Base-by-base conservation (phyloP, 2,113 vertebrate genomes). In the Chlorodrepanis virens region DNA sequence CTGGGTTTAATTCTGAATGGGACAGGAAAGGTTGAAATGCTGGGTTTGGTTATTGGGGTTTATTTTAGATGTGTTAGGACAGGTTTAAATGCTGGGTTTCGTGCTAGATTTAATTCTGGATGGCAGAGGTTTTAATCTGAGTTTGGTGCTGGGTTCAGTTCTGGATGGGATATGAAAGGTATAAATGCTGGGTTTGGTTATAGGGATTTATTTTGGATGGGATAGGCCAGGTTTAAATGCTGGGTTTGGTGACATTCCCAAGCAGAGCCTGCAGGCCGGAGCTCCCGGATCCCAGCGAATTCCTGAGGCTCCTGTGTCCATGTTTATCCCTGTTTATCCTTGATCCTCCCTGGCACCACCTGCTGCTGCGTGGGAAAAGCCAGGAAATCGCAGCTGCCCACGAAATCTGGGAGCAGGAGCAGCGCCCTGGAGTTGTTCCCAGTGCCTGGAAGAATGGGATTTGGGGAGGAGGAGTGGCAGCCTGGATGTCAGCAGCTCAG, bases 301-400 rank as follows among this genome's bases (percentile, higher is more conserved):
- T n/a, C n/a, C n/a, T n/a, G n/a, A n/a, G n/a, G n/a, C 17, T 89
- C 52, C 31, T 3, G 42, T 33, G 49, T 12, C 3, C 25, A 1
- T 54, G 21, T 88, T 88, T 84, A 39, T 71, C 40, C 50, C 20
- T 70, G 60, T 94, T 87, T 82, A 67, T 78, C 69, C 23, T 79
- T 84, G 10, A 50, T 79, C 85, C 85, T 93, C 78, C 83, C 86
- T 80, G 91, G 71, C 91, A 86, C 57, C 79, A 9, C 83, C 33
- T 29, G 13, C 67, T 18, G 67, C 11, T 27, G 25, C 3, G 47
- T 3, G 23, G 90, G 82, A n/a, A 59, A 71, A 87, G 65, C 94
- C 64, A 80, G 89, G 91, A 86, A 83, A 33, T 27, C 45, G 22
- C 64, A 33, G 84, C 93, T 50, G 49, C 94, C 94, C 37, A 80